Base-by-base conservation (phyloP, 2,888 invertebrate species). In the Xestia c-nigrum region DNA sequence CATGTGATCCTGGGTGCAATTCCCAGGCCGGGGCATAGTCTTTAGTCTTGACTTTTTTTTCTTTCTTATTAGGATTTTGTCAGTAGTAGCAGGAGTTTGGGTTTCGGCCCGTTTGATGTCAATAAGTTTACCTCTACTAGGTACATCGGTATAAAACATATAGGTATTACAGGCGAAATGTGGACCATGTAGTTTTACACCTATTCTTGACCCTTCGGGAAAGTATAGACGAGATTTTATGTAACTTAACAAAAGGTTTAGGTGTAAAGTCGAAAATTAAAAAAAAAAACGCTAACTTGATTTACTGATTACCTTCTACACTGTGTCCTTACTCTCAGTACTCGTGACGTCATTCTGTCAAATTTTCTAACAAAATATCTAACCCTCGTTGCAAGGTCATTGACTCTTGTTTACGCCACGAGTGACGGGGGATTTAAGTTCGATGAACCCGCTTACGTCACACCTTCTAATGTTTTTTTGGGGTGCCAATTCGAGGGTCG, bases 361-460 rank as follows among this genome's bases (percentile, higher is more conserved):
- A 87, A 67, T 72, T 76, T 78, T 83, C 79, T 82, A 84, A 78
- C 80, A 77, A 80, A 82, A 85, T 86, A 80, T 80, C 72, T 80
- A 83, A 87, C 90, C 91, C 90, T 86, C 85, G 65, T 73, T 59
- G n/a, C 46, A 81, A 84, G 90, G 90, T 90, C 89, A 76, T 88
- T 90, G 88, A 91, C 89, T 90, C 87, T 73, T 80, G 81, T 84
- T 83, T 85, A 84, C 82, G 63, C 74, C 80, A 74, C 59, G 19
- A 38, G 24, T 57, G 40, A 40, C 68, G 70, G 84, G 87, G 87
- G 81, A 83, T 80, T 80, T 70, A 57, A 85, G 90, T 84, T 89
- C 89, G 83, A 74, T 69, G 84, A 88, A 85, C 88, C 85, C 85
- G 87, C 80, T 88, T 86, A 91, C 90, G 91, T 91, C 90, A 90